Conservation (phyloP, 2,113 vertebrate species). For the Pluvianellus socialis region DNA sequence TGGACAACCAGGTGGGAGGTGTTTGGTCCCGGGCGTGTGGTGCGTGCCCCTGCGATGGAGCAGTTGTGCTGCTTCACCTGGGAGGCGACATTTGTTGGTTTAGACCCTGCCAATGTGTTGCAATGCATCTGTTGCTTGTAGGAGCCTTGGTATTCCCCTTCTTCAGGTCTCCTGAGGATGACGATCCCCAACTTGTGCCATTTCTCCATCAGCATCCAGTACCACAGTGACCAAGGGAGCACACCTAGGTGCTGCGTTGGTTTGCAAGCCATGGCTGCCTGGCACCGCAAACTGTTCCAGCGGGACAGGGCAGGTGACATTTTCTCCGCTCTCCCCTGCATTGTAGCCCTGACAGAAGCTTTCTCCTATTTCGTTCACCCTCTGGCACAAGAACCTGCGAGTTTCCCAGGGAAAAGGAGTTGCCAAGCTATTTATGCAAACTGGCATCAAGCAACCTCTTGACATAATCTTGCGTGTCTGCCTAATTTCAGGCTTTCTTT, state of each 20-base stretch:
- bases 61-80: neutral
- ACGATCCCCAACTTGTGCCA: neutral
- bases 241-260: rapidly evolving
- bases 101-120: neutral
- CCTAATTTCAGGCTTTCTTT: neutral
- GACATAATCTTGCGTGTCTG: neutral
- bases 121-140: neutral
- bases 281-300: no score
- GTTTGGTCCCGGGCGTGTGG: neutral
- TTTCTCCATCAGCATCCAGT: neutral
- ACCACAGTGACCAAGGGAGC: neutral
- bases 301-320: no score
- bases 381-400: neutral
- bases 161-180: neutral
- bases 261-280: neutral
- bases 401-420: neutral
- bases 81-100: neutral
- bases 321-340: neutral
- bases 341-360: neutral
- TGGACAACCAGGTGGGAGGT: no score
- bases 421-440: neutral
- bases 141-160: neutral
- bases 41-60: neutral
- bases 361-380: neutral
- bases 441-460: neutral